Percentiles rank a stretch among this genome's conserved stretches.
phyloP scores from a whole-genome alignment of 2,888 invertebrate genomes.

The Epirrhoe alternata region DNA sequence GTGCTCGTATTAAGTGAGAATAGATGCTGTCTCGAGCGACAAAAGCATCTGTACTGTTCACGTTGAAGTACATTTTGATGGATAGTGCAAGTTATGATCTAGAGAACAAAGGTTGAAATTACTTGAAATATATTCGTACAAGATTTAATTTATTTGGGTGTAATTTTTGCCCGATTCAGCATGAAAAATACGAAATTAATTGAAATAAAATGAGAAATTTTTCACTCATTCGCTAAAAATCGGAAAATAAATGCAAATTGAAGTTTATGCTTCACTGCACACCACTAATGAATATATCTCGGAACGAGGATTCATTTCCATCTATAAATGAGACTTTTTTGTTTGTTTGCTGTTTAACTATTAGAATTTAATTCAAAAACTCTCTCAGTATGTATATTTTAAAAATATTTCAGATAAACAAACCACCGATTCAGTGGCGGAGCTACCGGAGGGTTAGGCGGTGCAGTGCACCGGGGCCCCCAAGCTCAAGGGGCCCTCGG shows the following conservation, averaged over 20 bases:
- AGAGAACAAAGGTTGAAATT: neutral
- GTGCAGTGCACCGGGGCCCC: too few relatives aligned
- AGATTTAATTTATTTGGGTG: neutral
- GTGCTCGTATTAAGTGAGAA: slow-evolving; percentile 71
- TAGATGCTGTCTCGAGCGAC: slow-evolving; percentile 60
- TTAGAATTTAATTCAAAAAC: too few relatives aligned
- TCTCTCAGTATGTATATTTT: too few relatives aligned
- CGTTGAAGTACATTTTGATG: slow-evolving; percentile 33
- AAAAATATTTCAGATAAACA: too few relatives aligned
- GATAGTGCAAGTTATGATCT: slow-evolving; percentile 25
- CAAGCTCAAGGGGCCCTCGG: too few relatives aligned
- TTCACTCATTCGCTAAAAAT: slow-evolving; percentile 15
- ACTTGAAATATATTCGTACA: too few relatives aligned
- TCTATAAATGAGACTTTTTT: slow-evolving; percentile 15
- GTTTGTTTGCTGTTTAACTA: neutral
- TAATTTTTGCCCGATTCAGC: neutral
- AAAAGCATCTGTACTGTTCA: slow-evolving; percentile 57
- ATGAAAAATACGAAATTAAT: neutral
- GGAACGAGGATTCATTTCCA: slow-evolving; percentile 18
- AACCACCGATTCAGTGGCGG: too few relatives aligned
- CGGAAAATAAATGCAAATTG: slow-evolving; percentile 27
- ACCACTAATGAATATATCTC: slow-evolving; percentile 23
- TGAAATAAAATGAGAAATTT: slow-evolving; percentile 7
- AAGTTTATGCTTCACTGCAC: slow-evolving; percentile 29
- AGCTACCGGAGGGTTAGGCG: too few relatives aligned